Percentiles rank a stretch among this genome's conserved stretches.
These are phyloP conservation scores for Tonatia bakeri DNA, from an alignment of 2,113 vertebrate species.

Conservation along the genomic window DNA sequence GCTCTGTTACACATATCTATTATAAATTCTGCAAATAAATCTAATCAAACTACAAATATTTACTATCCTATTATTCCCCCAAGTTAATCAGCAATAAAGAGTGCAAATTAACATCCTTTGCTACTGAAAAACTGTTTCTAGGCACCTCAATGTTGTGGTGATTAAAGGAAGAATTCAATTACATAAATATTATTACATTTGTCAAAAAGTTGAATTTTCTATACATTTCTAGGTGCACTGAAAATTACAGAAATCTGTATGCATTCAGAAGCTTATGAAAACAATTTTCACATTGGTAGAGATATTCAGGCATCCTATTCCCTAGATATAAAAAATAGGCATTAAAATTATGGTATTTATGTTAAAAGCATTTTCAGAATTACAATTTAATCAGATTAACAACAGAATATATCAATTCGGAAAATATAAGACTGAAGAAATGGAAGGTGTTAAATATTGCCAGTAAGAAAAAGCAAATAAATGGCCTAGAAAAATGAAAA, in stretches of 20 bases:
- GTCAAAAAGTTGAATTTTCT: conserved; percentile 32
- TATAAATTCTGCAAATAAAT: conserved; percentile 38
- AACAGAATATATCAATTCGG: neutral
- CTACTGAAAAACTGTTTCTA: conserved; percentile 15
- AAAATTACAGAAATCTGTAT: conserved; percentile 39
- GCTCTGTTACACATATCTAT: neutral
- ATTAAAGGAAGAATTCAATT: conserved; percentile 38
- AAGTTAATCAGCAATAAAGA: conserved; percentile 33
- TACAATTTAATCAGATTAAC: conserved; percentile 23
- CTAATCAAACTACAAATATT: conserved; percentile 42
- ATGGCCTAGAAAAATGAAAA: conserved; percentile 61
- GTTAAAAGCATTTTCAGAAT: conserved; percentile 44
- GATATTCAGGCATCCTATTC: conserved; percentile 47
- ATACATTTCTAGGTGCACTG: conserved; percentile 32
- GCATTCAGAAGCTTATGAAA: conserved; percentile 47
- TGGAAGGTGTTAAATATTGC: conserved; percentile 41
- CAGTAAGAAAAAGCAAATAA: conserved; percentile 29
- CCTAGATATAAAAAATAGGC: conserved; percentile 43
- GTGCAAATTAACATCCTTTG: conserved; percentile 24
- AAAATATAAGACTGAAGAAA: conserved; percentile 42
- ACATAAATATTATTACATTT: conserved; percentile 22
- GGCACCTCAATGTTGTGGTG: conserved; percentile 5
- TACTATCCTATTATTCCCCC: conserved; percentile 2
- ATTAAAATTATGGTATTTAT: conserved; percentile 31
- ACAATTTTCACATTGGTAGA: conserved; percentile 46